These are phyloP conservation scores for Atherix ibis DNA, from an alignment of 2,888 invertebrate species.

Conservation along the genomic window DNA sequence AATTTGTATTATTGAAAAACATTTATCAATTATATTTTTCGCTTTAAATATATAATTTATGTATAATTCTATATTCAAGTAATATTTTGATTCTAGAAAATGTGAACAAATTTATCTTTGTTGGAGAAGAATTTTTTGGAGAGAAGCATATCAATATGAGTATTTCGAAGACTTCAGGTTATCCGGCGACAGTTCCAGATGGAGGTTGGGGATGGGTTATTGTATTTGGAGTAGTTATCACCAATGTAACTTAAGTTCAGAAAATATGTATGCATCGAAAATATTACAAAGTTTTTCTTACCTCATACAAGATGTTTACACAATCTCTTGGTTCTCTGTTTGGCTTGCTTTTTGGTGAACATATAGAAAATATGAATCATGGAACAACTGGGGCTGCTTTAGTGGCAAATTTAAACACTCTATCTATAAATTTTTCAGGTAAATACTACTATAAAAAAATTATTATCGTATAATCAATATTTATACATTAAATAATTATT, in stretches of 20 bases:
- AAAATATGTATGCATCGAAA: neutral
- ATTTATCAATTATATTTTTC: no score
- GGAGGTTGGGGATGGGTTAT: conserved; percentile 65
- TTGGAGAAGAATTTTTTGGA: no score
- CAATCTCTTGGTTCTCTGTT: conserved; percentile 55
- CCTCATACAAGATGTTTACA: conserved; percentile 42
- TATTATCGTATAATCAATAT: neutral
- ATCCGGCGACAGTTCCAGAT: conserved; percentile 36
- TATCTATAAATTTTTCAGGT: conserved; percentile 43
- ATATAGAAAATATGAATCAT: conserved; percentile 44
- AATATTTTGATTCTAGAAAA: no score
- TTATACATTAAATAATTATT: conserved; percentile 9
- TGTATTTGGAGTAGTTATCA: conserved; percentile 45
- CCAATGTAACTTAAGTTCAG: conserved; percentile 41
- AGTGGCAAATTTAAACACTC: conserved; percentile 50
- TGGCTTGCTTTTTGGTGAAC: conserved; percentile 50
- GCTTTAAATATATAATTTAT: no score
- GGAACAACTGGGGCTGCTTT: conserved; percentile 50
- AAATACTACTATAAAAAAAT: conserved; percentile 3
- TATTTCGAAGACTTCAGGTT: no score
- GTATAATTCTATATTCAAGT: no score
- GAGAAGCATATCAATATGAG: no score
- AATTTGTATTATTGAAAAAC: no score
- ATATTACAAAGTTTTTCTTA: neutral
- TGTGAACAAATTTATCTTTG: no score